Base-by-base conservation (phyloP, 2,888 invertebrate species). In the Agrotis puta region DNA sequence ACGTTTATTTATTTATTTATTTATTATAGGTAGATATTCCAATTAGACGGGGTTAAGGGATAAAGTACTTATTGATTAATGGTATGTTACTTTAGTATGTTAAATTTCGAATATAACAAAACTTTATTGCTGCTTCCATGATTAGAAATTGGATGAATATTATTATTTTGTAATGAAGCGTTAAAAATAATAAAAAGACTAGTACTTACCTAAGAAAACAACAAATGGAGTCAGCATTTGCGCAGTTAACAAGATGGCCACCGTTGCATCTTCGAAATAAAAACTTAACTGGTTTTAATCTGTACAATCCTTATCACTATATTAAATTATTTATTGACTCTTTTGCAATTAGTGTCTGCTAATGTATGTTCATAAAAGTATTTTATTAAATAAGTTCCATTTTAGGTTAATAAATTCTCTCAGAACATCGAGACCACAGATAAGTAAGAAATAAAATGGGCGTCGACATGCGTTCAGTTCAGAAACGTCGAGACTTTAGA, bases 211-310 rank as follows among this genome's bases (percentile, higher is more conserved):
- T 82, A 66, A 47, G 45, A 51, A 47, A 58, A 51, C 59, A 58
- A 57, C 39, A 69, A 71, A 81, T 63, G 64, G 56, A 76, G 70
- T 62, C 59, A 66, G 72, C 33, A 39, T 7, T 33, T 65, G 14
- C 65, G 74, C 62, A 64, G 68, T 73, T 70, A 84, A 76, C 85
- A 85, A 85, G 66, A 85, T 85, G 85, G 85, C 86, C 79, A 83
- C 86, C 83, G 73, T 69, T 80, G 64, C 68, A 64, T 67, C 58
- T 74, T 65, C 13, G 39, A 48, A 59, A 24, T 54, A 27, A 27
- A 43, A 63, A 74, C 50, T 64, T 71, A 80, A 85, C 82, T 78
- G 54, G 48, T 77, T 64, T 74, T 69, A 72, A 85, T 86, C 85
- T 11, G 45, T 16, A 7, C 18, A 68, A 75, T 64, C 65, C 54